Evolutionary conservation across 1,140 invertebrate genomes (phyloP), one percentile per base, ranked within the genome.

Genomic region (Drosophila tropicalis): DNA sequence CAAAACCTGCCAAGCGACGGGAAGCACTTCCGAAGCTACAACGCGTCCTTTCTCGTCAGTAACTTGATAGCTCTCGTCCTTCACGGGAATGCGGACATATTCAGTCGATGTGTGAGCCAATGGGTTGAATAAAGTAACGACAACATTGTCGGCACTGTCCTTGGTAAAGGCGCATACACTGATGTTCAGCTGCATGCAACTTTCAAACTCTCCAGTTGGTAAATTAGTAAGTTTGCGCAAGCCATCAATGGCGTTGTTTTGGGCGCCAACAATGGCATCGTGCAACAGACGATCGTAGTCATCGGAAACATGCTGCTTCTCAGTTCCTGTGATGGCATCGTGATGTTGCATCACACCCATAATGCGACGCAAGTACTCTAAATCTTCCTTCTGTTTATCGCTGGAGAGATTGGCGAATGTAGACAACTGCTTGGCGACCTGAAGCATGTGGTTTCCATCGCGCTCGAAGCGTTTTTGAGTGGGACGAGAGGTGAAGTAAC

Each of bases 291-390:
- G 79, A 73, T 91, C 95, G 91, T 99, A 99, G 92, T 99, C 98
- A 19, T 95, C 84, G 0, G 97, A 95, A 0, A 99, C 98, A 64
- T 96, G 94, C 92, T 98, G 95, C 84, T 98, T 98, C 79, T 97
- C 97, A 0, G 98, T 99, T 19, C 98, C 98, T 0, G 96, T 96
- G 1, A 96, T 94, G 1, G 96, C 96, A 90, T 97, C 98, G 85
- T 99, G 98, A 93, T 99, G 98, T 86, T 99, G 98, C 94, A 97
- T 95, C 0, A 98, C 93, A 22, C 96, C 97, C 97, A 93, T 96
- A 92, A 62, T 60, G 6, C 82, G 62, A 3, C 83, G 82, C 32
- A 87, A 54, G 6, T 87, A 65, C n/a, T 92, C 70, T 25, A 94
- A 76, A 47, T 92, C 56, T 25, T 76, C 61, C 9, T 87, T 81